These are phyloP conservation scores for Sussaba pulchella DNA, from an alignment of 2,888 invertebrate genomes.

Conservation along the genomic window DNA sequence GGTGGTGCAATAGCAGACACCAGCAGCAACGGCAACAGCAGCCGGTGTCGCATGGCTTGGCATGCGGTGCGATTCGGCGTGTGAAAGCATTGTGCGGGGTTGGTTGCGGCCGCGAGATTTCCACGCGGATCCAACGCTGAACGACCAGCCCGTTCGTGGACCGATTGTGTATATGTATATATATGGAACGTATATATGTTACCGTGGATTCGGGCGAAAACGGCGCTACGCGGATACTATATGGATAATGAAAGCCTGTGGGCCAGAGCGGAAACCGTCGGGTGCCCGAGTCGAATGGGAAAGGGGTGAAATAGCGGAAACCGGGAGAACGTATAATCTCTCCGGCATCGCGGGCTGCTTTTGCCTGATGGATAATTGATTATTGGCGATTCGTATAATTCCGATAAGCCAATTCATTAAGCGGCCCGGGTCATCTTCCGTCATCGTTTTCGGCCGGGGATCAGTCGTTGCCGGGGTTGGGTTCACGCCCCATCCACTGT, in stretches of 20 bases:
- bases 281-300: not conserved
- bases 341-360: constrained; percentile 58
- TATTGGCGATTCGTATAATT: constrained; percentile 77
- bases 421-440: constrained; percentile 68
- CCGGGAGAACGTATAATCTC: constrained; percentile 56
- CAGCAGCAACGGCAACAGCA: constrained; percentile 20
- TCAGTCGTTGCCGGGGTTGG: constrained; percentile 34
- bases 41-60: constrained; percentile 32
- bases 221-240: too few relatives aligned
- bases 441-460: constrained; percentile 67
- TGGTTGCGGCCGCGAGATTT: constrained; percentile 9
- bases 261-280: not conserved
- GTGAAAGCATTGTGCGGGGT: constrained; percentile 30
- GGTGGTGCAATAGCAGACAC: too few relatives aligned
- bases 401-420: constrained; percentile 75
- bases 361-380: constrained; percentile 73
- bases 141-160: constrained; percentile 34
- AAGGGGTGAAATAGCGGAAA: constrained; percentile 1
- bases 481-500: constrained; percentile 7
- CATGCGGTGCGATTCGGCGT: constrained; percentile 20
- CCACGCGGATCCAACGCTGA: constrained; percentile 13
- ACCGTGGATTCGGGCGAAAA: too few relatives aligned
- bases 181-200: too few relatives aligned
- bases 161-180: not conserved
- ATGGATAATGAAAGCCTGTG: not conserved